A percentile compares a stretch with the other conserved stretches of the same genome.
These are phyloP conservation scores for Bombyx mandarina DNA, from an alignment of 1,140 invertebrate species.

Conservation along the genomic window DNA sequence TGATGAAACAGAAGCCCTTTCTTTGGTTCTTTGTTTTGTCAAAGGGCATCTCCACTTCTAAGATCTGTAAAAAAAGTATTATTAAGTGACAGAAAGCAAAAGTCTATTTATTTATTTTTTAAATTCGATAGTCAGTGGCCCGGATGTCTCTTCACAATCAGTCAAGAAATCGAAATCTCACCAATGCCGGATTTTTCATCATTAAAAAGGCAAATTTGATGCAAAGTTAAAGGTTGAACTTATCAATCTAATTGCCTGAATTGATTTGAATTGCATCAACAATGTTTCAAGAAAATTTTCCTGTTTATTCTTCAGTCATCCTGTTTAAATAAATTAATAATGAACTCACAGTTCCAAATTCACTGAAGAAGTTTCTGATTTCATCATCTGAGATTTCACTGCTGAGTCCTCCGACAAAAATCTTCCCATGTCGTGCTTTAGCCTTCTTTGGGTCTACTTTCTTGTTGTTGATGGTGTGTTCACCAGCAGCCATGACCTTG, in stretches of 20 bases:
- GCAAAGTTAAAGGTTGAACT: not conserved
- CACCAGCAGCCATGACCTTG: slow-evolving; percentile 87
- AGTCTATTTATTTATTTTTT: not conserved
- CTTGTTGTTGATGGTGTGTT: slow-evolving; percentile 93
- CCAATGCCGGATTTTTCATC: slow-evolving; percentile 65
- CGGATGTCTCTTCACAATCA: slow-evolving; percentile 50
- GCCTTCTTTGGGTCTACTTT: slow-evolving; percentile 97
- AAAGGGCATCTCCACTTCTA: slow-evolving; percentile 95
- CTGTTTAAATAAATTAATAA: slow-evolving; percentile 1
- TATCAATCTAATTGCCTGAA: not conserved
- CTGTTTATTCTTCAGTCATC: not conserved
- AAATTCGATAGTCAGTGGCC: slow-evolving; percentile 48
- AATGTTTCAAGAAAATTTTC: not conserved
- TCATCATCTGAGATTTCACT: slow-evolving; percentile 93
- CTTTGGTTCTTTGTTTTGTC: slow-evolving; percentile 97
- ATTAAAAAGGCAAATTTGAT: slow-evolving; percentile 11
- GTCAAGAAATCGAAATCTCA: slow-evolving; percentile 56
- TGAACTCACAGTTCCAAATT: slow-evolving; percentile 88
- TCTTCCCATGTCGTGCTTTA: slow-evolving; percentile 93
- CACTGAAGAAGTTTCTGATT: slow-evolving; percentile 90
- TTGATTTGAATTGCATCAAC: not conserved
- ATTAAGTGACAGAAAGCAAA: not conserved
- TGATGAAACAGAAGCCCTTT: slow-evolving; percentile 96
- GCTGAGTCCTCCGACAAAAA: slow-evolving; percentile 94
- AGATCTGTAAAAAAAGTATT: slow-evolving; percentile 76